Percentiles rank a stretch among this genome's conserved stretches.
phyloP scores from a whole-genome alignment of 1,140 invertebrate species.

The Brachionus rotundiformis region DNA sequence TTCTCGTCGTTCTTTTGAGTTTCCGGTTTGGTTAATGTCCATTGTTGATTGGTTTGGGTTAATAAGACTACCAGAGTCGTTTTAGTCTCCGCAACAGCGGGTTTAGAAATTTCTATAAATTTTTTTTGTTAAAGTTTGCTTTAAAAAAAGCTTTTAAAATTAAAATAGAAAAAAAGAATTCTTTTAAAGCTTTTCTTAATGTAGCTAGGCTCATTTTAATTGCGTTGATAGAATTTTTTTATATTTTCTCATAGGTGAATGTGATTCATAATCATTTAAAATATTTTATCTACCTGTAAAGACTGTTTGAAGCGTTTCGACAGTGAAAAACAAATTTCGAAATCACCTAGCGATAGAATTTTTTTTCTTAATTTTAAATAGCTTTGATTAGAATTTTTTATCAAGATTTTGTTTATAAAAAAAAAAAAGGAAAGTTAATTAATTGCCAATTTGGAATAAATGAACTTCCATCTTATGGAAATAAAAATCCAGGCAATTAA shows the following conservation, averaged over 20 bases:
- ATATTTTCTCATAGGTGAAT: conserved; percentile 21
- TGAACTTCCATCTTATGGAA: no score
- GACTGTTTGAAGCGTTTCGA: background rate
- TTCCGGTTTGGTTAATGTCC: conserved; percentile 9
- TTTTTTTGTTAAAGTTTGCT: background rate
- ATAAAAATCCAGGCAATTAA: no score
- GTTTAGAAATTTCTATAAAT: conserved; percentile 1
- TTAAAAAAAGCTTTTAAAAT: background rate
- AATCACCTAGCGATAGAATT: background rate
- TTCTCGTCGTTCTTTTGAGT: conserved; percentile 14
- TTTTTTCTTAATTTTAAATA: no score
- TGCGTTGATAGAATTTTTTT: background rate
- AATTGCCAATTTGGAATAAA: no score
- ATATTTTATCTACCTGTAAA: conserved; percentile 41
- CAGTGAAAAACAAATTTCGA: background rate
- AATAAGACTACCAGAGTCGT: conserved; percentile 33
- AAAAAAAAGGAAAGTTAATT: no score
- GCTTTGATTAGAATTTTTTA: no score
- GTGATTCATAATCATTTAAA: conserved; percentile 5
- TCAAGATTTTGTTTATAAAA: no score
- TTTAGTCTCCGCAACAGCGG: conserved; percentile 40
- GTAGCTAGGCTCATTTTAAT: background rate
- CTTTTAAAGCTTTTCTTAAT: conserved; percentile 3
- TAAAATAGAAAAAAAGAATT: background rate
- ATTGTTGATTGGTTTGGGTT: conserved; percentile 15